A percentile compares a stretch with the other conserved stretches of the same genome.
Conservation (phyloP, 2,797 vertebrate species). For the Tympanoctomys barrerae region DNA sequence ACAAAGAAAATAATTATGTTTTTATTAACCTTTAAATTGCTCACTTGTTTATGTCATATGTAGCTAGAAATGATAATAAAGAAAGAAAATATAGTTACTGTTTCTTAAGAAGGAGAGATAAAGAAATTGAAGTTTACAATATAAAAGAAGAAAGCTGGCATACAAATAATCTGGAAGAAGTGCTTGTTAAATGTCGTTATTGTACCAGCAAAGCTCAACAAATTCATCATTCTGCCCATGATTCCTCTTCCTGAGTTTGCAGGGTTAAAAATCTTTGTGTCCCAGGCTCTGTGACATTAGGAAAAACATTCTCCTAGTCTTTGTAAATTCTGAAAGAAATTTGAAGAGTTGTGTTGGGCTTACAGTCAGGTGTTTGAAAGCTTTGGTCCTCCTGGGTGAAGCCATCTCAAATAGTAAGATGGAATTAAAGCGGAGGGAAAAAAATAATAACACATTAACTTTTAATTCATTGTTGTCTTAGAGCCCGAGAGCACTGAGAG, state of each 20-base stretch:
- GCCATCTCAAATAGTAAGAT: conserved; percentile 28
- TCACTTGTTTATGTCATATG: conserved; percentile 28
- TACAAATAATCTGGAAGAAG: conserved; percentile 69
- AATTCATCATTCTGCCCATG: neutral
- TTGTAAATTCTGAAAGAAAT: conserved; percentile 75
- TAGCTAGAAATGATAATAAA: conserved; percentile 47
- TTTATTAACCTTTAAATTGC: conserved; percentile 35
- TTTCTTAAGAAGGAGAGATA: conserved; percentile 1
- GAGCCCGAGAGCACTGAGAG: conserved; percentile 54
- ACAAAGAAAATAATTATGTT: neutral
- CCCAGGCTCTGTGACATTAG: conserved; percentile 50
- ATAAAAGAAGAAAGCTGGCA: conserved; percentile 44
- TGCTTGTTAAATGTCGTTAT: conserved; percentile 61
- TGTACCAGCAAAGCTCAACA: conserved; percentile 24
- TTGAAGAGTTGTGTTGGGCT: conserved; percentile 62
- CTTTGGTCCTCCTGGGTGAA: conserved; percentile 62
- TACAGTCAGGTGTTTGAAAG: conserved; percentile 73
- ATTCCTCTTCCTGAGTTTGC: conserved; percentile 12
- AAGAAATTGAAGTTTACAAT: conserved; percentile 26
- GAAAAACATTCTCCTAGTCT: conserved; percentile 53
- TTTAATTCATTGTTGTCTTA: conserved; percentile 79
- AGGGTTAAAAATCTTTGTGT: conserved; percentile 69
- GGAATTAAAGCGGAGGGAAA: conserved; percentile 62
- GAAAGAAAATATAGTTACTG: neutral
- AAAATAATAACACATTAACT: conserved; percentile 71